Evolutionary conservation across 1,140 invertebrate species (phyloP), one percentile per base, ranked within the genome.

Genomic region (Nephila pilipes): DNA sequence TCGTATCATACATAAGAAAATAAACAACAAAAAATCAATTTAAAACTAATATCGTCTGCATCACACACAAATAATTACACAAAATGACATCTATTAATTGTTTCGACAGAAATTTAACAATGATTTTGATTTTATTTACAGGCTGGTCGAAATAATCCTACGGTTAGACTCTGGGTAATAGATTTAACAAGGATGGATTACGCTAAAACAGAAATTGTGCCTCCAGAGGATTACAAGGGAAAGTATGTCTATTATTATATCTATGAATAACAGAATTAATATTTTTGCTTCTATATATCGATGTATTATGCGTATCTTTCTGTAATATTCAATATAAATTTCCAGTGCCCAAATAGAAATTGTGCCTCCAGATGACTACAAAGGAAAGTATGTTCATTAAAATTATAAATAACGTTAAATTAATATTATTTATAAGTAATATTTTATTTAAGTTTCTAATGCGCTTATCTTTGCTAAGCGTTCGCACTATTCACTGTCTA

Each of bases 131-230:
- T 87, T 57, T 93, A 89, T 16, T 83, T 89, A 10, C 69, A 94
- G 94, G 92, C 94, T 18, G 94, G 94, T 2, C 83, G 94, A 83
- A 83, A 92, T 54, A 94, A 94, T 55, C 94, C 94, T 20, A 94
- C 85, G n/a, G 93, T 94, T 29, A 93, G 20, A n/a, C 54, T 95
- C 14, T 92, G 91, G 69, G 93, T 94, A 25, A 93, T 94, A 22
- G 92, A 94, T 87, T 87, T 94, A 57, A 93, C 88, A 12, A 85
- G 89, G 55, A 81, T 88, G 89, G 87, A 90, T 85, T 92, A 87
- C 12, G 90, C 90, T 38, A 87, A 85, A 81, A 91, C 90, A 65
- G 89, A 92, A 85, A 90, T 94, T 57, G 83, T 92, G 58, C 94
- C 94, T 60, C 94, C 94, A 18, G 80, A 92, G 10, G 91, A 92